Percentiles rank a stretch among this genome's conserved stretches.
Conservation (phyloP, 2,888 invertebrate genomes). For the Ametastegia equiseti region DNA sequence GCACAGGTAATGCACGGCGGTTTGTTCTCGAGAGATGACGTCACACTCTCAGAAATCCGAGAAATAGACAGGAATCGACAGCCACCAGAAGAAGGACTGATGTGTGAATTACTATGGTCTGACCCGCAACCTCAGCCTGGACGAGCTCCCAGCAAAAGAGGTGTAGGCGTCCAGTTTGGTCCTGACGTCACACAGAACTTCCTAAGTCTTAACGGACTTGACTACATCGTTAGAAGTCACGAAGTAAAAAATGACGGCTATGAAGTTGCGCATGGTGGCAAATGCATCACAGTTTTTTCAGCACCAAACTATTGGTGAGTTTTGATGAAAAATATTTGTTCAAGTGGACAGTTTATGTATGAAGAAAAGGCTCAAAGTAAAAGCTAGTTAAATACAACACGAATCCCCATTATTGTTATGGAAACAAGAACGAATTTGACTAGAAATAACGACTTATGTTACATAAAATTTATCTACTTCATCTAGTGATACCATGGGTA, state of each 20-base stretch:
- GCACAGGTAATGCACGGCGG: conserved; percentile 98
- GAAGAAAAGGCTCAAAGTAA: neutral
- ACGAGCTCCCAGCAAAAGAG: conserved; percentile 95
- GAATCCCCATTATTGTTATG: neutral
- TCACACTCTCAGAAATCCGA: conserved; percentile 95
- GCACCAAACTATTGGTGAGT: conserved; percentile 99
- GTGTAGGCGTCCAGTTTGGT: conserved; percentile 99
- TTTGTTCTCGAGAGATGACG: conserved; percentile 94
- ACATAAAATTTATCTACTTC: conserved; percentile 67
- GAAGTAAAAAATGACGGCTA: conserved; percentile 98
- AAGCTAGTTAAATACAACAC: neutral
- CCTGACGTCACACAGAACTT: conserved; percentile 96
- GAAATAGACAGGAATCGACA: conserved; percentile 95
- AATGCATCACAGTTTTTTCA: conserved; percentile 99
- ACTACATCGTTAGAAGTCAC: conserved; percentile 97
- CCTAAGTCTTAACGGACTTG: conserved; percentile 89
- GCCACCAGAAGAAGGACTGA: conserved; percentile 96
- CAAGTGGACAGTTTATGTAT: too few relatives aligned
- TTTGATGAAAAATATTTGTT: neutral
- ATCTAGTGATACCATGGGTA: conserved; percentile 99
- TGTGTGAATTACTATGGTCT: conserved; percentile 99
- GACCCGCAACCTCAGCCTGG: conserved; percentile 96
- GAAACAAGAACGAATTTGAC: neutral
- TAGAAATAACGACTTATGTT: neutral
- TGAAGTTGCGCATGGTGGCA: conserved; percentile 95